phyloP scores from a whole-genome alignment of 2,113 vertebrate genomes.

The Xerus inauris region DNA sequence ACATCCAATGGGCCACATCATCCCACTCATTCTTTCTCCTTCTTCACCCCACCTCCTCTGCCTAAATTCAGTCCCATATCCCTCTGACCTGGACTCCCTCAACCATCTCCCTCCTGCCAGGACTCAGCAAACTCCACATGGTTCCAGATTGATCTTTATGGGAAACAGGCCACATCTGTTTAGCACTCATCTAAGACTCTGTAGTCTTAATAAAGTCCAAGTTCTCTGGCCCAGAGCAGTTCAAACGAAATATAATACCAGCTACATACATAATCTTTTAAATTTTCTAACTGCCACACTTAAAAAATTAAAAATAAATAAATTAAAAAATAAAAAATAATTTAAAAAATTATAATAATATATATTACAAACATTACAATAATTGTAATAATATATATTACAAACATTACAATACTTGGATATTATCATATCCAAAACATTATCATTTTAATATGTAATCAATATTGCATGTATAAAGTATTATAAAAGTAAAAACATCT shows the following conservation, averaged over 20 bases:
- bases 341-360: too few relatives aligned
- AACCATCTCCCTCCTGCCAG: not conserved
- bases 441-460: not conserved
- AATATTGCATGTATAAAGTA: not conserved
- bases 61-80: rapidly evolving
- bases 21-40: not conserved
- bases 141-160: not conserved
- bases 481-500: too few relatives aligned
- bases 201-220: not conserved
- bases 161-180: not conserved
- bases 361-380: too few relatives aligned
- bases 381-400: not conserved
- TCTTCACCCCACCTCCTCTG: not conserved
- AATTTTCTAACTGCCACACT: not conserved
- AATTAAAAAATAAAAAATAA: too few relatives aligned
- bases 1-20: rapidly evolving
- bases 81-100: not conserved
- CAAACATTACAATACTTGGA: not conserved
- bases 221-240: not conserved
- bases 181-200: not conserved
- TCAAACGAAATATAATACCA: not conserved
- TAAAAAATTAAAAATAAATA: too few relatives aligned
- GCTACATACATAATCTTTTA: not conserved
- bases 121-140: not conserved
- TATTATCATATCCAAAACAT: not conserved